Conservation (phyloP, 2,888 invertebrate genomes). For the Trichogramma dendrolimi region DNA sequence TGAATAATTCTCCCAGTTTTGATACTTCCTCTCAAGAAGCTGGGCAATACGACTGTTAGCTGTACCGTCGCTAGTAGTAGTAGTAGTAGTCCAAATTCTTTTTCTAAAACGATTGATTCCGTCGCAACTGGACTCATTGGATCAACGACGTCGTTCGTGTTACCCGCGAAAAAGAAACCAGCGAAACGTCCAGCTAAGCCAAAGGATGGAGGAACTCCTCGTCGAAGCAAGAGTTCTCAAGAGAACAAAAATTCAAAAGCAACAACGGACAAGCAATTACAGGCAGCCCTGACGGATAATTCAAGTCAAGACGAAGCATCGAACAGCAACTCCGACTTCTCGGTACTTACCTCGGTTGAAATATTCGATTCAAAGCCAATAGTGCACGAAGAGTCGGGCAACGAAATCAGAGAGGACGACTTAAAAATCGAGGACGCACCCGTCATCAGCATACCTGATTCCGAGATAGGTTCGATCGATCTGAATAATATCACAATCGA, state of each 20-base stretch:
- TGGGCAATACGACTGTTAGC: conserved; percentile 22
- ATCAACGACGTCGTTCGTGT: too few relatives aligned
- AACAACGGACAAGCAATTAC: conserved; percentile 35
- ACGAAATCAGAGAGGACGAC: conserved; percentile 29
- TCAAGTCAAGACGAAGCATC: conserved; percentile 47
- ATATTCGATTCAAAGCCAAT: too few relatives aligned
- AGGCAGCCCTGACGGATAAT: conserved; percentile 40
- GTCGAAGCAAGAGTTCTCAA: conserved; percentile 30
- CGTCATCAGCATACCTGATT: conserved; percentile 26
- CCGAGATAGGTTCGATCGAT: conserved; percentile 35
- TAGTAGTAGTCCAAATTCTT: conserved; percentile 30
- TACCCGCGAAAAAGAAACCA: conserved; percentile 19
- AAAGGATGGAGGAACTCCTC: conserved; percentile 31
- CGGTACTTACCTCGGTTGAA: conserved; percentile 12
- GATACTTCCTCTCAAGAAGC: conserved; percentile 59
- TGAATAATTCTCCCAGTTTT: conserved; percentile 66
- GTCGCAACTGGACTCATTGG: conserved; percentile 45
- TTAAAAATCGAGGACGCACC: conserved; percentile 33
- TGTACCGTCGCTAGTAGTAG: conserved; percentile 5
- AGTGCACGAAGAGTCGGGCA: conserved; percentile 33
- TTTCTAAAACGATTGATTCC: conserved; percentile 50
- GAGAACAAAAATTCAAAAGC: conserved; percentile 21
- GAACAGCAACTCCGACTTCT: conserved; percentile 44
- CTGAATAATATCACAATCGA: conserved; percentile 35
- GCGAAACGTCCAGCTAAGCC: conserved; percentile 32